Evolutionary conservation across 1,140 invertebrate species (phyloP).

Genomic region (Drosophila pachea): DNA sequence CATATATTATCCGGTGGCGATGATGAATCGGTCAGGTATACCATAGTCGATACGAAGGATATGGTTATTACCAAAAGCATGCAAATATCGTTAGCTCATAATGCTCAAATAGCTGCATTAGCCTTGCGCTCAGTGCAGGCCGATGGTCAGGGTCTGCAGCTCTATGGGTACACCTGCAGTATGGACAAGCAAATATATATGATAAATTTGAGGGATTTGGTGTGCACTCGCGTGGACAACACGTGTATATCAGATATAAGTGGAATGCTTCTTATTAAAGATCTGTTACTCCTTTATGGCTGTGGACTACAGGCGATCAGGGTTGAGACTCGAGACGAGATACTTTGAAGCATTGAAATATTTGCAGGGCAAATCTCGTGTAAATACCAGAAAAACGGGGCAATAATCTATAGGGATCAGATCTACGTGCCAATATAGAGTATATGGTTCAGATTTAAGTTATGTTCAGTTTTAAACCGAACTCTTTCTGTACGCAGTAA

Average conservation of each 20-base stretch:
- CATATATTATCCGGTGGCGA: conserved; percentile 71
- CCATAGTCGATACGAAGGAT: conserved; percentile 25
- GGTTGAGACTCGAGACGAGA: too few relatives aligned
- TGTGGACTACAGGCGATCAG: conserved; percentile 37
- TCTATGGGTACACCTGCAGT: conserved; percentile 52
- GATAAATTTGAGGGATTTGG: conserved; percentile 28
- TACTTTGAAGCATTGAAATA: too few relatives aligned
- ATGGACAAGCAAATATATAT: conserved; percentile 57
- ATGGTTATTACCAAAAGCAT: conserved; percentile 4
- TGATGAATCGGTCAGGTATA: conserved; percentile 63
- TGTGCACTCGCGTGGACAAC: conserved; percentile 29
- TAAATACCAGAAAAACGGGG: too few relatives aligned
- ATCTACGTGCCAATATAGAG: too few relatives aligned
- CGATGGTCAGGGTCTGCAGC: not conserved
- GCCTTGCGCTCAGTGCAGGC: conserved; percentile 11
- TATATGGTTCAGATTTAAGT: too few relatives aligned
- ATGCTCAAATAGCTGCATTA: conserved; percentile 58
- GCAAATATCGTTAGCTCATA: conserved; percentile 32
- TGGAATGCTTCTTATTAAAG: conserved; percentile 42
- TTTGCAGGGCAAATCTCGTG: too few relatives aligned
- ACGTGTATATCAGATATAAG: conserved; percentile 61
- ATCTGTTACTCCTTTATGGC: conserved; percentile 50
- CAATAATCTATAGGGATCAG: too few relatives aligned
- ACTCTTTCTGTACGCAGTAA: too few relatives aligned
- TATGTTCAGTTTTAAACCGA: too few relatives aligned